Evolutionary conservation across 2,888 invertebrate genomes (phyloP).

Genomic region (Pardosa pseudoannulata): DNA sequence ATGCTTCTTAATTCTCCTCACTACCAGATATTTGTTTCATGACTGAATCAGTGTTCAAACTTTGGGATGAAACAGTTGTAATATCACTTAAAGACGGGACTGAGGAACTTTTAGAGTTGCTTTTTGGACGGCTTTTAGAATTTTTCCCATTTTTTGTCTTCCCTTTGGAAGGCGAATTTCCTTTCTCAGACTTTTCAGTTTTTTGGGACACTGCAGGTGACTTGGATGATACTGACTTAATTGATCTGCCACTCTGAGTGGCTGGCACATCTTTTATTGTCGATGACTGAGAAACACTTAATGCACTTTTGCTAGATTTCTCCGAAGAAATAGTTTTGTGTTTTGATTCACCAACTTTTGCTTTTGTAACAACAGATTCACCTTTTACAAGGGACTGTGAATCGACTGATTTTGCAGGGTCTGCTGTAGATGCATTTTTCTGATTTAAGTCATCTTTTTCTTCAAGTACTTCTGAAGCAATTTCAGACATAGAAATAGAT

Average conservation of each 20-base stretch:
- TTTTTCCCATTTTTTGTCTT: not conserved
- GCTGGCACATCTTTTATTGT: not conserved
- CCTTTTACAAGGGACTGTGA: too few relatives aligned
- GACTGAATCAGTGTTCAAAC: slow-evolving; percentile 57
- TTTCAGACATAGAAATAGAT: slow-evolving; percentile 34
- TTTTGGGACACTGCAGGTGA: not conserved
- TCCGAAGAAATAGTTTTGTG: too few relatives aligned
- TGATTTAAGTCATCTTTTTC: not conserved
- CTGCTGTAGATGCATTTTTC: not conserved
- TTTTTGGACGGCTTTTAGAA: not conserved
- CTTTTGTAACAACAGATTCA: too few relatives aligned
- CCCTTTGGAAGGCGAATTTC: not conserved
- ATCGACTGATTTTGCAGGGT: too few relatives aligned
- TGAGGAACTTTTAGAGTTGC: slow-evolving; percentile 23
- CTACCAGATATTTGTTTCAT: slow-evolving; percentile 44
- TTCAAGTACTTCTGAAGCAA: not conserved
- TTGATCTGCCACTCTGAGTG: not conserved
- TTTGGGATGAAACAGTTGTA: slow-evolving; percentile 51
- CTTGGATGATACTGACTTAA: not conserved
- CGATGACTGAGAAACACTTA: not conserved
- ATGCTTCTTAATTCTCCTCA: not conserved
- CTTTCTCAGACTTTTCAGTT: not conserved
- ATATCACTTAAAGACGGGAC: slow-evolving; percentile 63
- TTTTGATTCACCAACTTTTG: too few relatives aligned
- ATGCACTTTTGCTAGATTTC: not conserved